Evolutionary conservation across 2,888 invertebrate species (phyloP).

Genomic region (Drosophila monieri): DNA sequence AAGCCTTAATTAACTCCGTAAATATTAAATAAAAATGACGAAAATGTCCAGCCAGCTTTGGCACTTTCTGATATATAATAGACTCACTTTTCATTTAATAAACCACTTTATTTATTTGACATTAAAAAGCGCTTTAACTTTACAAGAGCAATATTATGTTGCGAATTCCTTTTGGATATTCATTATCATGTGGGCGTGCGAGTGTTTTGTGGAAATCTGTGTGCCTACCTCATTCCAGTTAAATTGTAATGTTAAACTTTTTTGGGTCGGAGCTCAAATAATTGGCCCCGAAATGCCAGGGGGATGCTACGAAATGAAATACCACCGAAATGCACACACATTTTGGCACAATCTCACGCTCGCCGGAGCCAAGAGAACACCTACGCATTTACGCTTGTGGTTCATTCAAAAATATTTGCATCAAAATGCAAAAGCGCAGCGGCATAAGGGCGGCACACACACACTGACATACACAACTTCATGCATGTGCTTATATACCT

Average conservation of each 20-base stretch:
- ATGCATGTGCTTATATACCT: neutral
- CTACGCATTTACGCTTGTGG: constrained; percentile 49
- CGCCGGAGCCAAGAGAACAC: constrained; percentile 46
- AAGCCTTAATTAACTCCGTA: neutral
- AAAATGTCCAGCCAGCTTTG: neutral
- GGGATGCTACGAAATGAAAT: constrained; percentile 43
- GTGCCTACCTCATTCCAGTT: constrained; percentile 5
- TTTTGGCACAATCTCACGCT: constrained; percentile 8
- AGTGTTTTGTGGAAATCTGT: neutral
- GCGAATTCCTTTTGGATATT: neutral
- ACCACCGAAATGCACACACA: constrained; percentile 13
- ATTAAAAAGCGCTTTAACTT: neutral
- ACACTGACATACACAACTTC: neutral
- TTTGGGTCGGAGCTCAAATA: constrained; percentile 59
- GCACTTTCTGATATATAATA: neutral
- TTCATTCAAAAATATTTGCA: constrained; percentile 60
- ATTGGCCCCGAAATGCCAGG: constrained; percentile 43
- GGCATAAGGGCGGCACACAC: constrained; percentile 2
- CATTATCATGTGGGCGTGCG: neutral
- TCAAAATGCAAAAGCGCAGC: constrained; percentile 61
- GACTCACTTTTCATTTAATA: neutral
- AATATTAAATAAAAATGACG: neutral
- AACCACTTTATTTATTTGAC: constrained; percentile 1
- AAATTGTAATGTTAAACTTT: constrained; percentile 7
- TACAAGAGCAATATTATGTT: neutral